Conservation (phyloP, 2,113 vertebrate species). For the Raphicerus campestris region DNA sequence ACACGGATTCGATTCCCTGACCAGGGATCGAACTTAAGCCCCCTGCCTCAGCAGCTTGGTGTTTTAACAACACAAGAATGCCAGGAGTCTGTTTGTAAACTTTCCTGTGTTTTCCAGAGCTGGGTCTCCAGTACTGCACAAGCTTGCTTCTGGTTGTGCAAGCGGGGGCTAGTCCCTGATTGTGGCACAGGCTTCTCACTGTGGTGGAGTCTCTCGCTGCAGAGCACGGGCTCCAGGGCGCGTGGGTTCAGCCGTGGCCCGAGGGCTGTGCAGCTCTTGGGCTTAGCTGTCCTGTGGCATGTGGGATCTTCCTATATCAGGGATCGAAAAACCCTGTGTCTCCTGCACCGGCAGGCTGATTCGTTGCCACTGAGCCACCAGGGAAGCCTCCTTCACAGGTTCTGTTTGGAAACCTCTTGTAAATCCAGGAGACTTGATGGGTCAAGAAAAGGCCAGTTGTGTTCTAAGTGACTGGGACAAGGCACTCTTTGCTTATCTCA, state of each 20-base stretch:
- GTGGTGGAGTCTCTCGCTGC: neutral
- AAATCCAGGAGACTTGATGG: neutral
- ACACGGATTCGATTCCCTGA: neutral
- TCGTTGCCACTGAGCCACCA: neutral
- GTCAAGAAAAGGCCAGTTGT: neutral
- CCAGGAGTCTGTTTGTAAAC: neutral
- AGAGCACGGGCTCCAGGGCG: neutral
- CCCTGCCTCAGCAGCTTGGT: neutral
- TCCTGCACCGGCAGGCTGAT: neutral
- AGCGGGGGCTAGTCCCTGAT: neutral
- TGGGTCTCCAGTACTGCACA: neutral
- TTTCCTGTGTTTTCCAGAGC: neutral
- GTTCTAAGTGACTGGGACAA: neutral
- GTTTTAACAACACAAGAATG: neutral
- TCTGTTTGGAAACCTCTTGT: neutral
- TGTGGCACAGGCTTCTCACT: accelerated
- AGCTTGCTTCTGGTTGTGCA: neutral
- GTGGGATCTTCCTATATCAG: neutral
- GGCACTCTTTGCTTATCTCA: neutral
- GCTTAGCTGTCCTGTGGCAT: neutral
- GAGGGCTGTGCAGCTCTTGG: neutral
- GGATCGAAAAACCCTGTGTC: neutral
- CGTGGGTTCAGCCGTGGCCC: accelerated
- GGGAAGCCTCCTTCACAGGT: neutral
- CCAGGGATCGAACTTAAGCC: neutral